These are phyloP conservation scores for Brachionus sp. DNA, from an alignment of 1,140 invertebrate species.

Conservation along the genomic window DNA sequence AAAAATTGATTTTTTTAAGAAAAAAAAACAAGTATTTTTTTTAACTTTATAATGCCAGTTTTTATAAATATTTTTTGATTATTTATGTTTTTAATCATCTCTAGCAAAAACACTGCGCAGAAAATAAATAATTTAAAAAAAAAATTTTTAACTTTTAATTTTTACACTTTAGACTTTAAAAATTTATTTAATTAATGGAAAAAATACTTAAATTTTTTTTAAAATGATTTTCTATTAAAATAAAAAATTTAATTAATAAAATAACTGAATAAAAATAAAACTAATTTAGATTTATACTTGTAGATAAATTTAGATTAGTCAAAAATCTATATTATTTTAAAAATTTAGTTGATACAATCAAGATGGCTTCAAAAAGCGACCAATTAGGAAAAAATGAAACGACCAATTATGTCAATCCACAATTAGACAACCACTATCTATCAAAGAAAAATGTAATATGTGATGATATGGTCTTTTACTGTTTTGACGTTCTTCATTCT, in stretches of 20 bases:
- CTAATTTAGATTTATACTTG: not conserved
- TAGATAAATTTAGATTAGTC: not conserved
- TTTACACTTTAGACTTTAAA: no score
- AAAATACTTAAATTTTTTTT: no score
- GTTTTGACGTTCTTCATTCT: conserved; percentile 41
- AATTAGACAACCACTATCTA: not conserved
- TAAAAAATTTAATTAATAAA: no score
- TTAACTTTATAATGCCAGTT: not conserved
- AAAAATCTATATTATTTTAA: not conserved
- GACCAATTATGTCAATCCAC: not conserved
- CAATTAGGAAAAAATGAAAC: not conserved
- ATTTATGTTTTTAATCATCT: not conserved
- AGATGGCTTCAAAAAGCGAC: not conserved
- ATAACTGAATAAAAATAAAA: not conserved
- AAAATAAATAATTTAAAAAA: no score
- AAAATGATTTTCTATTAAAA: no score
- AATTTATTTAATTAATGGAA: not conserved
- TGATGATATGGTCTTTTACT: conserved; percentile 46
- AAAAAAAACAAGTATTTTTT: not conserved
- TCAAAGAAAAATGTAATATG: not conserved
- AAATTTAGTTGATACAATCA: not conserved
- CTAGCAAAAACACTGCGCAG: no score
- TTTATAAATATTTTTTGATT: not conserved
- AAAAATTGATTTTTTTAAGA: not conserved
- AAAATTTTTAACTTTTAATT: no score